Conservation (phyloP, 2,797 vertebrate species). For the Steatocranus sp. region DNA sequence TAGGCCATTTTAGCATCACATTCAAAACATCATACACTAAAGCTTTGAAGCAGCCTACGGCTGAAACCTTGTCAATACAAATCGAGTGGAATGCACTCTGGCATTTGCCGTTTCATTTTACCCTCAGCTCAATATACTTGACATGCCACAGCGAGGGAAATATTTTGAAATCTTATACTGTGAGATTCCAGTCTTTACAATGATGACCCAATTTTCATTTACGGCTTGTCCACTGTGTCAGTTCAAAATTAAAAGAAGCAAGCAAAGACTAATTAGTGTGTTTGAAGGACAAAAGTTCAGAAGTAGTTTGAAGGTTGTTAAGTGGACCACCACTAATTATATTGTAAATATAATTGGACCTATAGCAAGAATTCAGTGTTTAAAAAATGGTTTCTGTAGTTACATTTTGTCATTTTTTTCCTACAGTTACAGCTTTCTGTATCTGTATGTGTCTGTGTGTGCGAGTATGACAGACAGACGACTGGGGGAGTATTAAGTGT, state of each 20-base stretch:
- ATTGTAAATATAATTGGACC: background rate
- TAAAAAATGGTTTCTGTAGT: background rate
- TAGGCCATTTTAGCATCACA: constrained; percentile 25
- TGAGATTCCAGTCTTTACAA: background rate
- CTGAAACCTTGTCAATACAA: constrained; percentile 61
- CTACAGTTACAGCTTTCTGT: background rate
- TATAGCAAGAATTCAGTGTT: background rate
- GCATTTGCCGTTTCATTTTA: constrained; percentile 52
- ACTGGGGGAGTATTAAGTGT: background rate
- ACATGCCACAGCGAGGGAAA: background rate
- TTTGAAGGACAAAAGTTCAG: background rate
- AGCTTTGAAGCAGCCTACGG: constrained; percentile 47
- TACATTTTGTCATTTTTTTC: background rate
- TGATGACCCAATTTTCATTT: background rate
- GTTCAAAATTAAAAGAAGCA: background rate
- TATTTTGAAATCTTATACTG: constrained; percentile 32
- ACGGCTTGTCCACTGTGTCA: background rate
- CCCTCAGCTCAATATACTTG: constrained; percentile 26
- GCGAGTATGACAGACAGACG: background rate
- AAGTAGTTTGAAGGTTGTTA: background rate
- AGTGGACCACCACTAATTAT: background rate
- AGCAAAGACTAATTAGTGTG: background rate
- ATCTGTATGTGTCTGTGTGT: background rate
- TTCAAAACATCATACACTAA: constrained; percentile 28
- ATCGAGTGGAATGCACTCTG: constrained; percentile 48